A percentile compares a stretch with the other conserved stretches of the same genome.
phyloP scores from a whole-genome alignment of 2,888 invertebrate genomes.

The Oasisia sp. region DNA sequence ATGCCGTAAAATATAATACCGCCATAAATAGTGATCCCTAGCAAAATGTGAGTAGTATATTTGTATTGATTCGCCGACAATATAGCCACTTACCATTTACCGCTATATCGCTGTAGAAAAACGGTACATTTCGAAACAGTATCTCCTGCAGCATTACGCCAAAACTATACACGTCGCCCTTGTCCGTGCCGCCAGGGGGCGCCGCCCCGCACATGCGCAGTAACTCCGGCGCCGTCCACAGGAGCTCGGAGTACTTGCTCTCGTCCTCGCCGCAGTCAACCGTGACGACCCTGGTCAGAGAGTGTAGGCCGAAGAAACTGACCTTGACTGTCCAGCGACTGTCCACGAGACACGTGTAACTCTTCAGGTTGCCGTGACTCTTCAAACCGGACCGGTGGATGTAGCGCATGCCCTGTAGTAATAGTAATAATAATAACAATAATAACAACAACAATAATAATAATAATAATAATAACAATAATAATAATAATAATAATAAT shows the following conservation, averaged over 20 bases:
- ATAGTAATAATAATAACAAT: neutral
- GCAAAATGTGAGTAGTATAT: too few species aligned
- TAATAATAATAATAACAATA: too few species aligned
- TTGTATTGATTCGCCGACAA: neutral
- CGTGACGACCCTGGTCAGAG: neutral
- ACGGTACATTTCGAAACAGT: constrained; percentile 31
- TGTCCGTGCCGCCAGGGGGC: constrained; percentile 52
- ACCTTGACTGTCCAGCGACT: constrained; percentile 55
- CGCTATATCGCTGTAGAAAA: neutral
- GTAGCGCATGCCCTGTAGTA: constrained; percentile 56
- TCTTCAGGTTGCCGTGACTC: constrained; percentile 62
- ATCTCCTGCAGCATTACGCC: constrained; percentile 59
- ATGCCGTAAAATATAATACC: too few species aligned
- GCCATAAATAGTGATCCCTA: too few species aligned
- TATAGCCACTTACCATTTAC: neutral
- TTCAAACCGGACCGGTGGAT: constrained; percentile 57
- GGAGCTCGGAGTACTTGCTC: neutral
- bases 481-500: too few species aligned
- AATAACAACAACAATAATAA: too few species aligned
- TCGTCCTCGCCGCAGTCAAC: neutral
- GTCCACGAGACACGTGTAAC: constrained; percentile 61
- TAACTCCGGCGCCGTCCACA: constrained; percentile 62
- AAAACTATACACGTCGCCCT: constrained; percentile 61
- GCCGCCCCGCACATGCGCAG: constrained; percentile 43
- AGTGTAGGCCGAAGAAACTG: neutral